A percentile compares a stretch with the other conserved stretches of the same genome.
phyloP scores from a whole-genome alignment of 2,888 invertebrate species.

The Drosophila limbata region DNA sequence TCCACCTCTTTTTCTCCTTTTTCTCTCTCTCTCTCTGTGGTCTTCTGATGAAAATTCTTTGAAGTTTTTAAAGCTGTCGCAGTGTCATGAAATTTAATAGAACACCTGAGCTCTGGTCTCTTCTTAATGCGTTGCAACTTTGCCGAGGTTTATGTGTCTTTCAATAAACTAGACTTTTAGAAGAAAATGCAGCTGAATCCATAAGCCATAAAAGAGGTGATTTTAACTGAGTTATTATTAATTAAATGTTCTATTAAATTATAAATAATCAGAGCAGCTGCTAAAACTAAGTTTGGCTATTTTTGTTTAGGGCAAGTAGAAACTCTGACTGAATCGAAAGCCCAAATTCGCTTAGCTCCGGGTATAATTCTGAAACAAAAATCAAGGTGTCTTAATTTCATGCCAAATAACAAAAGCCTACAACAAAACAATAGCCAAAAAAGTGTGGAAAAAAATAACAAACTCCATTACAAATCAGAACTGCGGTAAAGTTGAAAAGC shows the following conservation, averaged over 20 bases:
- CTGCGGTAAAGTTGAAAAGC: constrained; percentile 77
- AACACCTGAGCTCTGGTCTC: constrained; percentile 50
- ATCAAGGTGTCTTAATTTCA: constrained; percentile 65
- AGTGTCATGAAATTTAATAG: constrained; percentile 71
- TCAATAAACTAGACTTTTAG: constrained; percentile 3
- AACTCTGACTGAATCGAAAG: constrained; percentile 5
- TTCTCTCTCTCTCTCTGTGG: constrained; percentile 5
- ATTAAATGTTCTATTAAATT: neutral
- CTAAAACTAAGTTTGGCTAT: neutral
- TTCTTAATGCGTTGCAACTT: constrained; percentile 10
- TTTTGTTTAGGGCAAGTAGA: neutral
- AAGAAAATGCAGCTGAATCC: neutral
- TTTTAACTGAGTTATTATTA: neutral
- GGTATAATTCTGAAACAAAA: constrained; percentile 30
- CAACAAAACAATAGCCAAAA: constrained; percentile 23
- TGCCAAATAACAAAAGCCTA: constrained; percentile 51
- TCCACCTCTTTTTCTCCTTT: neutral
- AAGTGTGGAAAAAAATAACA: constrained; percentile 18
- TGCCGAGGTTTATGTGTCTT: constrained; percentile 4
- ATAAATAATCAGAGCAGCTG: neutral
- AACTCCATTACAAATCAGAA: constrained; percentile 74
- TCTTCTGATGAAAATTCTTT: constrained; percentile 24
- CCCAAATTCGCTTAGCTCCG: constrained; percentile 20
- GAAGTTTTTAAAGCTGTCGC: constrained; percentile 53
- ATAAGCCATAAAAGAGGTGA: neutral